These are phyloP conservation scores for Falco biarmicus DNA, from an alignment of 2,797 vertebrate genomes.

Conservation along the genomic window DNA sequence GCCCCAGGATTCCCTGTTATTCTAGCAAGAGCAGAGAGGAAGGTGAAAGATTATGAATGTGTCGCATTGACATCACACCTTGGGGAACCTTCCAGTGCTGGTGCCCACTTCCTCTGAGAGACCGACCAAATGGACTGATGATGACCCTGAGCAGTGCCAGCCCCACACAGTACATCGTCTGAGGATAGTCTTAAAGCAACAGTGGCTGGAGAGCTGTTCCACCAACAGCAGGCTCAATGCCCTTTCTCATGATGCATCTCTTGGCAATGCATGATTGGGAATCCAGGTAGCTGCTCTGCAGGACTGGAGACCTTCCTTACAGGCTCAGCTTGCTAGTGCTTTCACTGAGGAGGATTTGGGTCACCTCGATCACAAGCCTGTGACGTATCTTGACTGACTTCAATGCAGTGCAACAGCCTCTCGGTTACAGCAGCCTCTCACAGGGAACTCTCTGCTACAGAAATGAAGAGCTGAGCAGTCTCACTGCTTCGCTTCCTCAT, in stretches of 20 bases:
- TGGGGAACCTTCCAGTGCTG: background rate
- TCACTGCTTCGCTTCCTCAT: fast-evolving
- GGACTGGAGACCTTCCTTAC: background rate
- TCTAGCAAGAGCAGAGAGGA: background rate
- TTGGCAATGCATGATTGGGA: fast-evolving
- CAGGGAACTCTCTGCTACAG: background rate
- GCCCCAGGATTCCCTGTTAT: background rate
- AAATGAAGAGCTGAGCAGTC: background rate
- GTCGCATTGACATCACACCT: fast-evolving
- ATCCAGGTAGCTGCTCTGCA: background rate
- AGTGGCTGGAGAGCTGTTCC: background rate
- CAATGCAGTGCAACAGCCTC: background rate
- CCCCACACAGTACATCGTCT: fast-evolving
- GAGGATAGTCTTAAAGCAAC: background rate
- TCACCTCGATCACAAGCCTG: fast-evolving
- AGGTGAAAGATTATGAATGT: background rate
- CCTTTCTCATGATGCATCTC: background rate
- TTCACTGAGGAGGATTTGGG: fast-evolving
- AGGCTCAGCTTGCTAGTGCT: background rate
- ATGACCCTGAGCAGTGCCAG: background rate
- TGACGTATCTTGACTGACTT: background rate
- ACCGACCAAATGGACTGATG: background rate
- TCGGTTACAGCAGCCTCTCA: background rate
- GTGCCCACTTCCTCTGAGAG: background rate
- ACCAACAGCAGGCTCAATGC: background rate